These are phyloP conservation scores for Sialis fuliginosa DNA, from an alignment of 2,888 invertebrate species.

Conservation along the genomic window DNA sequence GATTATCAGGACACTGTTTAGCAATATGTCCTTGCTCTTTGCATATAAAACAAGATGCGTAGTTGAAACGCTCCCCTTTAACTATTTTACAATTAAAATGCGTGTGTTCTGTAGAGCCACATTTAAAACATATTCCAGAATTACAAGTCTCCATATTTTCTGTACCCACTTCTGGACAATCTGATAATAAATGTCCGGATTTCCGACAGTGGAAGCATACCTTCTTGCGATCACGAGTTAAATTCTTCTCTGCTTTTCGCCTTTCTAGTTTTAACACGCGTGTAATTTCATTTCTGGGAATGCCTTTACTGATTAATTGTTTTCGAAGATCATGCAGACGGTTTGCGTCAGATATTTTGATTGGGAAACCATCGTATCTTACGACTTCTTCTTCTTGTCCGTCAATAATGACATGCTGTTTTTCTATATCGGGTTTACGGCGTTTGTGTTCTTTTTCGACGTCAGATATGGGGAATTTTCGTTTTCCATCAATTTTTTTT, in stretches of 20 bases:
- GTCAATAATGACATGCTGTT: constrained; percentile 25
- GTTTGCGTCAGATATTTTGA: constrained; percentile 51
- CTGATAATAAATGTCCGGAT: constrained; percentile 62
- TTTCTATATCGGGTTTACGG: constrained; percentile 24
- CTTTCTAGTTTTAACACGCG: constrained; percentile 49
- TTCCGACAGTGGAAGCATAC: constrained; percentile 66
- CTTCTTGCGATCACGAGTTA: constrained; percentile 45
- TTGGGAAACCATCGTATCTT: constrained; percentile 51
- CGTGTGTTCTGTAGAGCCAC: constrained; percentile 76
- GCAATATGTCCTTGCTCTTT: constrained; percentile 75
- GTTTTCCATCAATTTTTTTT: no score
- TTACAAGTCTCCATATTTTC: constrained; percentile 29
- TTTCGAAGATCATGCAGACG: constrained; percentile 39
- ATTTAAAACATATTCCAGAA: constrained; percentile 70
- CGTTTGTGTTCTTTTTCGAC: constrained; percentile 23
- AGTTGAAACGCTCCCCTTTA: constrained; percentile 48
- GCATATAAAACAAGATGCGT: constrained; percentile 80
- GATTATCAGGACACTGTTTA: constrained; percentile 75
- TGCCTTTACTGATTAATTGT: constrained; percentile 45
- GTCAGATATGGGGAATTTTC: not conserved
- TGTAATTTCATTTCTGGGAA: constrained; percentile 48
- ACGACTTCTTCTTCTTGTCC: constrained; percentile 41
- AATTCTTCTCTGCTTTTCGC: constrained; percentile 50
- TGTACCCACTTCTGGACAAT: constrained; percentile 54
- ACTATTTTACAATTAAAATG: constrained; percentile 55